Conservation (phyloP, 1,140 invertebrate species). For the Drosophila tani region DNA sequence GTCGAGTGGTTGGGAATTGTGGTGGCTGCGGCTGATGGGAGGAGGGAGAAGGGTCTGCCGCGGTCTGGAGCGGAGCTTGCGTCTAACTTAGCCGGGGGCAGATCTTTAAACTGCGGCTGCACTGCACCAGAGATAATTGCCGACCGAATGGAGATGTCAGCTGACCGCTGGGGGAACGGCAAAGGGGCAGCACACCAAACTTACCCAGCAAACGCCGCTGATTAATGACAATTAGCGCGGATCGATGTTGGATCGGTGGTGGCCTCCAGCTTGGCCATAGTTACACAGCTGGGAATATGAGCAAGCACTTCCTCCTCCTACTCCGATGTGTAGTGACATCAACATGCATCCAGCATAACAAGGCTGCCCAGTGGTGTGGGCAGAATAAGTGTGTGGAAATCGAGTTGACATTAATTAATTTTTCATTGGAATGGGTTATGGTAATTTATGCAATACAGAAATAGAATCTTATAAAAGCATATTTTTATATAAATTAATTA, state of each 20-base stretch:
- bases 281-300: conserved; percentile 30
- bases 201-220: conserved; percentile 48
- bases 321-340: conserved; percentile 25
- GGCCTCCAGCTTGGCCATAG: conserved; percentile 22
- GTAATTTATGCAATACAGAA: conserved; percentile 1
- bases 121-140: conserved; percentile 67
- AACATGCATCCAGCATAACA: conserved; percentile 28
- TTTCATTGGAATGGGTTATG: conserved; percentile 13
- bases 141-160: conserved; percentile 66
- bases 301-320: conserved; percentile 12
- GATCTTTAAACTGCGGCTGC: conserved; percentile 39
- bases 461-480: background rate
- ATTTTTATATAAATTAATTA: background rate
- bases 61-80: conserved; percentile 3
- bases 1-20: conserved; percentile 22
- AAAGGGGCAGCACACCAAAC: background rate
- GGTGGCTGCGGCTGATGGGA: conserved; percentile 19
- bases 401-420: conserved; percentile 31
- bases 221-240: conserved; percentile 76
- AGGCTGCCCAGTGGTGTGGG: conserved; percentile 7
- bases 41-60: background rate
- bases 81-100: conserved; percentile 15
- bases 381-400: background rate
- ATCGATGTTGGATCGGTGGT: conserved; percentile 36
- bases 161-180: conserved; percentile 28